Base-by-base conservation (phyloP, 2,888 invertebrate species). In the Plemyria rubiginata region DNA sequence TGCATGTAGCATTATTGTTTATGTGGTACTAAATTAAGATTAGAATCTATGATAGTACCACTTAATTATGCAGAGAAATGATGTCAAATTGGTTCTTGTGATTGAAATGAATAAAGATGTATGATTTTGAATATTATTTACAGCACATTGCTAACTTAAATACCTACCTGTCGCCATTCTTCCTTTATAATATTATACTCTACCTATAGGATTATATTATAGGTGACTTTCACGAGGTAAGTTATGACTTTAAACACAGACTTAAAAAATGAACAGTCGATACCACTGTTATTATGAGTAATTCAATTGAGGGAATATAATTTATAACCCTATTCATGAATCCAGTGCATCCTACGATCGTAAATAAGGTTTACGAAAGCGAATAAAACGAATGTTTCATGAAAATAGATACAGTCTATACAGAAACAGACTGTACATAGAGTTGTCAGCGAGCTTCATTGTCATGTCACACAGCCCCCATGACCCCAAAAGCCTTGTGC, bases 401-500 rank as follows among this genome's bases (percentile, higher is more conserved):
- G 16, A 41, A 16, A 48, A 62, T 9, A 49, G 28, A 40, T 50
- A 32, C 29, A 48, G 12, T 43, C 41, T n/a, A n/a, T n/a, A n/a
- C n/a, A n/a, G 32, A 60, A 36, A 50, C 11, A 54, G 16, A 38
- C 12, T 38, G 12, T 41, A 46, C 16, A 38, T n/a, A 28, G 8
- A 22, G 8, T 38, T 38, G 36, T 38, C 36, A 38, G 36, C 8
- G 54, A 52, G 55, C 53, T 65, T 66, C 66, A 69, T 67, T 70
- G 70, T 66, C 57, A 66, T 70, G 65, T 68, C 61, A 60, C 61
- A 65, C 61, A 65, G 63, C 36, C 56, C 65, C 69, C 69, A 59
- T 72, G 70, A 72, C 70, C 72, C 64, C 64, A 63, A 68, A 70
- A 74, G 52, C 70, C 66, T 70, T 68, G 61, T 70, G 66, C 65